Evolutionary conservation across 1,140 invertebrate species (phyloP).

Genomic region (Caenorhabditis briggsae): DNA sequence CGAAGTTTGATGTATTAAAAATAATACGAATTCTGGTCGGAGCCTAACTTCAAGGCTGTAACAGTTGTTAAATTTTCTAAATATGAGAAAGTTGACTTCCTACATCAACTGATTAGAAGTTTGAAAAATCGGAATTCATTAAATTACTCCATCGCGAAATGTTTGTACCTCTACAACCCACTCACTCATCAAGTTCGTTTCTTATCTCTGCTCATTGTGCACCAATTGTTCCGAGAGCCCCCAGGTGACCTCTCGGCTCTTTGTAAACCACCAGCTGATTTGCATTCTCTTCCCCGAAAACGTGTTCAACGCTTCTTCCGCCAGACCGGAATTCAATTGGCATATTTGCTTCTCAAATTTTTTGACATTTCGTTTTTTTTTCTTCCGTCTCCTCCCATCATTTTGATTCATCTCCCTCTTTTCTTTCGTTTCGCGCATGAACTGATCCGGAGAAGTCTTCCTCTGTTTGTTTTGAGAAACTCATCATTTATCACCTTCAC

Average conservation of each 20-base stretch:
- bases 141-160: too few relatives aligned
- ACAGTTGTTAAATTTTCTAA: too few relatives aligned
- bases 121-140: too few relatives aligned
- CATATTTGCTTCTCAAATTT: slow-evolving; percentile 49
- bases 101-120: too few relatives aligned
- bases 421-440: slow-evolving; percentile 20
- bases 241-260: slow-evolving; percentile 21
- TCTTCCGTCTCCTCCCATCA: neutral
- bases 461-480: slow-evolving; percentile 49
- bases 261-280: slow-evolving; percentile 48
- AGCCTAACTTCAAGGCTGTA: too few relatives aligned
- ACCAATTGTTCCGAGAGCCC: neutral
- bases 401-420: slow-evolving; percentile 10
- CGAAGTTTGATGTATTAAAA: too few relatives aligned
- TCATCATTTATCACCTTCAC: slow-evolving; percentile 51
- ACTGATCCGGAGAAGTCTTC: slow-evolving; percentile 39
- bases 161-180: too few relatives aligned
- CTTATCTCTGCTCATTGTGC: neutral
- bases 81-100: too few relatives aligned
- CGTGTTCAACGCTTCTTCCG: slow-evolving; percentile 9
- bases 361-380: slow-evolving; percentile 54
- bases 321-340: slow-evolving; percentile 49
- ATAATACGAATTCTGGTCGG: too few relatives aligned
- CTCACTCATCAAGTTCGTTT: neutral
- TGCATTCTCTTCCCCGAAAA: slow-evolving; percentile 36